A percentile compares a stretch with the other conserved stretches of the same genome.
Evolutionary conservation across 2,888 invertebrate genomes (phyloP).

Genomic region (Agrotis ipsilon): DNA sequence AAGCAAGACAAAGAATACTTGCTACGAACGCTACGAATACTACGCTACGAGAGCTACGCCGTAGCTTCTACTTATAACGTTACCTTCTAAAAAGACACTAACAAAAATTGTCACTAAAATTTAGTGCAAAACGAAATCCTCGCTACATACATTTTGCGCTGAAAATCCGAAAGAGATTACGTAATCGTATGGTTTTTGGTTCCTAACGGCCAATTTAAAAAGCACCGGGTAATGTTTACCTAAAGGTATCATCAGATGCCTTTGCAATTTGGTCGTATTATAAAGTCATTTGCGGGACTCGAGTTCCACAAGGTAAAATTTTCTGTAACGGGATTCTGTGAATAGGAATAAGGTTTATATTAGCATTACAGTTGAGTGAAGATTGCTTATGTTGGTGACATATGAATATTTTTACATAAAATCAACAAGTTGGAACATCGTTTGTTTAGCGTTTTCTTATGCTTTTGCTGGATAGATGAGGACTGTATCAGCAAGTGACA

Average conservation of each 20-base stretch:
- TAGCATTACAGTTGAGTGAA: conserved; percentile 61
- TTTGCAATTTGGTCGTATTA: conserved; percentile 78
- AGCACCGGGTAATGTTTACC: conserved; percentile 47
- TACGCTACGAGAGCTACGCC: conserved; percentile 55
- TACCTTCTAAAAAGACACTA: conserved; percentile 20
- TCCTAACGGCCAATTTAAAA: conserved; percentile 55
- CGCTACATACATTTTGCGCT: conserved; percentile 49
- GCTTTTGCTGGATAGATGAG: conserved; percentile 6
- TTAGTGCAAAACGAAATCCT: conserved; percentile 50
- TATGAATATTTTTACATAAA: conserved; percentile 60
- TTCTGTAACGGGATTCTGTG: conserved; percentile 70
- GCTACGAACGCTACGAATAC: conserved; percentile 23
- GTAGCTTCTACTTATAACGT: conserved; percentile 45
- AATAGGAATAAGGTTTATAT: conserved; percentile 72
- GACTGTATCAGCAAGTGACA: neutral
- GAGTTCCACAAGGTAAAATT: conserved; percentile 74
- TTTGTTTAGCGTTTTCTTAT: conserved; percentile 5
- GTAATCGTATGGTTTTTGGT: conserved; percentile 55
- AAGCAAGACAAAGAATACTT: neutral
- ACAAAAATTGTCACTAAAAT: conserved; percentile 34
- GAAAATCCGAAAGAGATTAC: conserved; percentile 54
- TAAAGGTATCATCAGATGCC: conserved; percentile 58
- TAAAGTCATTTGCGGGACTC: conserved; percentile 77
- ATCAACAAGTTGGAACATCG: conserved; percentile 30
- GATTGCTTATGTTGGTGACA: conserved; percentile 56